Conservation (phyloP, 1,140 invertebrate genomes). For the Bombus affinis region DNA sequence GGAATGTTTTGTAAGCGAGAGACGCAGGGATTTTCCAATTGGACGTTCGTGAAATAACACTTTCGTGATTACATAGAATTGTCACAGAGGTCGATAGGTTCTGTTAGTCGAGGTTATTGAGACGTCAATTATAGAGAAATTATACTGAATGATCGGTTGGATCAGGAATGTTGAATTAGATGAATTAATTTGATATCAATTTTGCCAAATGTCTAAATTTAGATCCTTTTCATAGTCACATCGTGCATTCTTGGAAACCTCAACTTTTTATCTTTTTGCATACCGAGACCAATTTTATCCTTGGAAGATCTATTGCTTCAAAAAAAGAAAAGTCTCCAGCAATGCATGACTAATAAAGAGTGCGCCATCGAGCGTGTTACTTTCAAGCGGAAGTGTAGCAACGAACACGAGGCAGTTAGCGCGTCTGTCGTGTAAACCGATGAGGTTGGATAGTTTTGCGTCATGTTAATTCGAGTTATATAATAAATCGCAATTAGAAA, state of each 20-base stretch:
- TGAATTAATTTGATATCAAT: not conserved
- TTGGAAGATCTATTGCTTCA: too few species aligned
- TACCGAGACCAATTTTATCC: too few species aligned
- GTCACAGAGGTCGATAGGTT: too few species aligned
- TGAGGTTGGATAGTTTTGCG: not conserved
- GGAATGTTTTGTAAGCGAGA: too few species aligned
- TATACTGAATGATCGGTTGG: too few species aligned
- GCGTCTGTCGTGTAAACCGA: not conserved
- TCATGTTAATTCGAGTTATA: constrained; percentile 4
- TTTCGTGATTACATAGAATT: not conserved
- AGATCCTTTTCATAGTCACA: not conserved
- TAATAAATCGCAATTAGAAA: constrained; percentile 25
- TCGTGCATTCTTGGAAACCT: too few species aligned
- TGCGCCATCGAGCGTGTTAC: not conserved
- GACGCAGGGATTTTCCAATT: not conserved
- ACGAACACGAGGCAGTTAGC: not conserved
- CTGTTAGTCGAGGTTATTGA: too few species aligned
- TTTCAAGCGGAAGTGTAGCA: constrained; percentile 25
- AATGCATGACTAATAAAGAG: too few species aligned
- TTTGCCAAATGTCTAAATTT: not conserved
- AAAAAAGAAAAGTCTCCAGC: too few species aligned
- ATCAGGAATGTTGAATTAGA: too few species aligned
- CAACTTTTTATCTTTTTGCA: too few species aligned
- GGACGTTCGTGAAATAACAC: not conserved
- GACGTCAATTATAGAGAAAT: too few species aligned